Evolutionary conservation across 2,888 invertebrate species (phyloP).

Genomic region (Mimas tiliae): DNA sequence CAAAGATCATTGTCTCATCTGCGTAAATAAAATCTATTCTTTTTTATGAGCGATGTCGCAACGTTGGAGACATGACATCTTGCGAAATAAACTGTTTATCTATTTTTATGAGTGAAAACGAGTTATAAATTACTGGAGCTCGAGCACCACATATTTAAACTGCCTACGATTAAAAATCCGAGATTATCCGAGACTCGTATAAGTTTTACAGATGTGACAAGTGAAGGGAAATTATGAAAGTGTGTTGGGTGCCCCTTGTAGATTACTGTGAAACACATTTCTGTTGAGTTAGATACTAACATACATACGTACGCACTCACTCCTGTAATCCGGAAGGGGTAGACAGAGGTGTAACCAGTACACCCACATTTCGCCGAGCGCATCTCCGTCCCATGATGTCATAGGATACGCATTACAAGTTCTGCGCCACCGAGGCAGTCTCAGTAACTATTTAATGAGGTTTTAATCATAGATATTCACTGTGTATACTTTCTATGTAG

Average conservation of each 20-base stretch:
- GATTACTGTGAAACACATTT: background rate
- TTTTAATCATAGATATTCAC: too few relatives aligned
- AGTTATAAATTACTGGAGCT: constrained; percentile 15
- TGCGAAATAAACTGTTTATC: constrained; percentile 18
- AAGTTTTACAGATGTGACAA: background rate
- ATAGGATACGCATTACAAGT: too few relatives aligned
- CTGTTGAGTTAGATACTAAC: too few relatives aligned
- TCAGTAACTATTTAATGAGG: too few relatives aligned
- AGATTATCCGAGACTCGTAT: background rate
- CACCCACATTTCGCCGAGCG: too few relatives aligned
- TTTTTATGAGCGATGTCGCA: constrained; percentile 19
- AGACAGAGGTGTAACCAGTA: too few relatives aligned
- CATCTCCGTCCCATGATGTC: too few relatives aligned
- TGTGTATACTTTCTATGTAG: too few relatives aligned
- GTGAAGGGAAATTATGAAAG: background rate
- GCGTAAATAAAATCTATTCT: background rate
- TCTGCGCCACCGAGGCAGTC: too few relatives aligned
- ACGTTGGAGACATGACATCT: constrained; percentile 12
- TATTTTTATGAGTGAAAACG: constrained; percentile 22
- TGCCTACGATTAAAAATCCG: background rate
- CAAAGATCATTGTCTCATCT: background rate
- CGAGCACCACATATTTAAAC: constrained; percentile 5
- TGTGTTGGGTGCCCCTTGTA: background rate
- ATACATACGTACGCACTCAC: too few relatives aligned
- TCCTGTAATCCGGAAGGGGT: too few relatives aligned